A percentile compares a stretch with the other conserved stretches of the same genome.
Conservation (phyloP, 2,113 vertebrate genomes). For the Neolamprologus sp. region DNA sequence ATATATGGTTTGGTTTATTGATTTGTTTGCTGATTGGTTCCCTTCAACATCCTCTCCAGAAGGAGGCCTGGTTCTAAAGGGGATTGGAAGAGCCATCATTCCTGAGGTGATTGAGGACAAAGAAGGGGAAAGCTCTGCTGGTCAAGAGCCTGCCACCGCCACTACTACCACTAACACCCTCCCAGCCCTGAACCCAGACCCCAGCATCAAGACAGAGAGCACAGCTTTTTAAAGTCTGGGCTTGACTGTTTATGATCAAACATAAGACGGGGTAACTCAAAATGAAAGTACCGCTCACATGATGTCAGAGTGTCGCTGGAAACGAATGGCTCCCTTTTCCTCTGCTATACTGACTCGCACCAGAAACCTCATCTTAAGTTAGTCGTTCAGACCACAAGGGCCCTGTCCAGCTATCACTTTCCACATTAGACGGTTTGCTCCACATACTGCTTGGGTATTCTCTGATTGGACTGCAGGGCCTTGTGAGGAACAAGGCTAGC, state of each 20-base stretch:
- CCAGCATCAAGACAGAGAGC: slow-evolving; percentile 77
- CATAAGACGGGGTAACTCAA: background rate
- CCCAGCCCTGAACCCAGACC: slow-evolving; percentile 47
- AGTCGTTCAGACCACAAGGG: background rate
- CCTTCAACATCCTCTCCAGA: slow-evolving; percentile 67
- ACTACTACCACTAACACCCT: background rate
- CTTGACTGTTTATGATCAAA: background rate
- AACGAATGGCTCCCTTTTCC: background rate
- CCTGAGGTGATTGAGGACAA: slow-evolving; percentile 67
- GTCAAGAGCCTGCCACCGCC: slow-evolving; percentile 64
- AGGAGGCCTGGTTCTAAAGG: slow-evolving; percentile 65
- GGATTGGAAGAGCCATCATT: slow-evolving; percentile 67
- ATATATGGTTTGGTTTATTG: background rate
- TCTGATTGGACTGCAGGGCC: slow-evolving; percentile 11
- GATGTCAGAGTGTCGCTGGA: background rate
- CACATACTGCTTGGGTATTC: background rate
- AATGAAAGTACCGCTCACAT: background rate
- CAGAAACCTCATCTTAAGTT: background rate
- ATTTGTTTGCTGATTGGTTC: background rate
- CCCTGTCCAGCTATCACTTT: background rate
- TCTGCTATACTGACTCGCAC: background rate
- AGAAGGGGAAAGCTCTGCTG: slow-evolving; percentile 45
- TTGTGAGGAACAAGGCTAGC: background rate
- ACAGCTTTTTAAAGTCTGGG: slow-evolving; percentile 76
- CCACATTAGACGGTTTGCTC: background rate